Conservation (phyloP, 1,140 invertebrate species). For the Drosophila nigrodunni region DNA sequence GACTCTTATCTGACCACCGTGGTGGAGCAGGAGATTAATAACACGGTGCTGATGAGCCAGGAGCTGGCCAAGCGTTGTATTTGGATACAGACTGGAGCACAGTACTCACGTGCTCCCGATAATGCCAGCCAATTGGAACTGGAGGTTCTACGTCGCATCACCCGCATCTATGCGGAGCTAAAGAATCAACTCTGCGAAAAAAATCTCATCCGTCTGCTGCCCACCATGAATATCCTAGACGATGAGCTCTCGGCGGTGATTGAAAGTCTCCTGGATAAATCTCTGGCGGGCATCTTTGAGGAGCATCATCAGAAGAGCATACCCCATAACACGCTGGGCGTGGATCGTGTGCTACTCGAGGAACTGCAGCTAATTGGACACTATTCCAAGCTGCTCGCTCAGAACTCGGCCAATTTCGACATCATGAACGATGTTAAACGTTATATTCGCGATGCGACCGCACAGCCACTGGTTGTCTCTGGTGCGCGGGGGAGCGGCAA, state of each 20-base stretch:
- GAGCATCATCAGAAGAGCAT: conserved; percentile 85
- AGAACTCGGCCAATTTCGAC: conserved; percentile 83
- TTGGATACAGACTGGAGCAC: conserved; percentile 88
- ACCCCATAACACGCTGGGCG: conserved; percentile 82
- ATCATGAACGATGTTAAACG: conserved; percentile 88
- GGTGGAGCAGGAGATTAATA: conserved; percentile 92
- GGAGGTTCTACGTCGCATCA: conserved; percentile 89
- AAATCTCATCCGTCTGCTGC: conserved; percentile 87
- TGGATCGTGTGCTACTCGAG: conserved; percentile 76
- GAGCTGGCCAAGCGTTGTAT: conserved; percentile 90
- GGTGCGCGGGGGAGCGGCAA: conserved; percentile 93
- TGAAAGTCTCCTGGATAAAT: conserved; percentile 84
- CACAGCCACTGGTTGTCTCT: conserved; percentile 89
- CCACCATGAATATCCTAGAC: conserved; percentile 88
- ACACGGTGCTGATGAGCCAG: conserved; percentile 90
- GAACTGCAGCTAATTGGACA: conserved; percentile 88
- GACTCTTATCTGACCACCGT: conserved; percentile 92
- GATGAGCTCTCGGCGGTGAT: conserved; percentile 87
- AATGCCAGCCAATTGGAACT: conserved; percentile 80
- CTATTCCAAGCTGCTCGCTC: conserved; percentile 85
- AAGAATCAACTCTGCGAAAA: conserved; percentile 88
- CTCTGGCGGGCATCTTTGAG: conserved; percentile 87
- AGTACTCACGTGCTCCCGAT: conserved; percentile 84
- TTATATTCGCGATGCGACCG: conserved; percentile 88
- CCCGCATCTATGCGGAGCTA: conserved; percentile 89